Evolutionary conservation across 2,113 vertebrate species (phyloP), one percentile per base, ranked within the genome.

Genomic region (Paramisgurnus dabryanus): DNA sequence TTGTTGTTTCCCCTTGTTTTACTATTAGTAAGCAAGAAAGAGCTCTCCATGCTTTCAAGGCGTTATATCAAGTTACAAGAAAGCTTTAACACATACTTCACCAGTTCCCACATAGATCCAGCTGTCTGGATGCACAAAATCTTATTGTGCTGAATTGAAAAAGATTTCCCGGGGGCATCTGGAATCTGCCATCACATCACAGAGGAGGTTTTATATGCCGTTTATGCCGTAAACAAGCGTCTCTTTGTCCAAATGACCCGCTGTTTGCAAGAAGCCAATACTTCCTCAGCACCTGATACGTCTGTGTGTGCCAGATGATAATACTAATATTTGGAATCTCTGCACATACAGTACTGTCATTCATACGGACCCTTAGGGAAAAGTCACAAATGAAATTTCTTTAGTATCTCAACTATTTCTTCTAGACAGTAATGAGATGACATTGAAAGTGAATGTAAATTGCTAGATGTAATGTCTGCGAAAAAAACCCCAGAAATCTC

Each of bases 111-210:
- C 76, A 79, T 73, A 73, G 57, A 22, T 81, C 15, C 85, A 86
- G 85, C 79, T 85, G 84, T 81, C 78, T 45, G 41, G 34, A 34
- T 74, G 80, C 83, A 85, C 55, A 77, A 18, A 80, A 77, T 74
- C 61, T 34, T 72, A 79, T 79, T 55, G 65, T 70, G 41, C 11
- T 18, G 9, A 79, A 66, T 41, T 15, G 6, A 50, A 40, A 63
- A 34, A 63, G 40, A 27, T 63, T 82, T 80, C 73, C 81, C 49
- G 61, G 68, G 78, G 47, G 78, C 81, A 65, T 55, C 80, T 66
- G 18, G 58, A 80, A 80, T 85, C 60, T 73, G 64, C 82, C 73
- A 61, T 78, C 69, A 43, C 55, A 63, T 82, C 78, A 72, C 53
- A 77, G 63, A 78, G 66, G 66, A 76, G 57, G 71, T 76, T 81